Percentiles rank a stretch among this genome's conserved stretches.
Conservation (phyloP, 2,888 invertebrate species). For the Acleris emargana region DNA sequence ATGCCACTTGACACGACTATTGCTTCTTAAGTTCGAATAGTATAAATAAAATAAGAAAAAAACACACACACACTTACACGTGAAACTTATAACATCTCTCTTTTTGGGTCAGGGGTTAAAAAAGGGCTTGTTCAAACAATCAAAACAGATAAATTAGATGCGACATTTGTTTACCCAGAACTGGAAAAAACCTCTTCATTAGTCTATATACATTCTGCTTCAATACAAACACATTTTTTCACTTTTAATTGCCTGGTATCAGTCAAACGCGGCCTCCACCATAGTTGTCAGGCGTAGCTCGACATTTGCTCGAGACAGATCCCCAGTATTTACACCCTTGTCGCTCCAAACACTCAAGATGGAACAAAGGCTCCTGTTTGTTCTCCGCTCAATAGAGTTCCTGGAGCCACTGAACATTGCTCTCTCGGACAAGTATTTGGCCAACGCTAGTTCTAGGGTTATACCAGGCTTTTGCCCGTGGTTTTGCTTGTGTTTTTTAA, state of each 20-base stretch:
- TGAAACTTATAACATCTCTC: too few relatives aligned
- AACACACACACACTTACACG: too few relatives aligned
- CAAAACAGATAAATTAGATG: too few relatives aligned
- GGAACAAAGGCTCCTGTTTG: conserved; percentile 16
- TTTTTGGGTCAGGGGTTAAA: too few relatives aligned
- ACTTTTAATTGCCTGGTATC: not conserved
- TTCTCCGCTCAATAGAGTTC: conserved; percentile 5
- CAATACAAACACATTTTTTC: too few relatives aligned
- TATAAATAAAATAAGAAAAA: too few relatives aligned
- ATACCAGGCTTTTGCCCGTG: not conserved
- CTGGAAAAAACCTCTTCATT: too few relatives aligned
- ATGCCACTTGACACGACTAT: too few relatives aligned
- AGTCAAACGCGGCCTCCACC: not conserved
- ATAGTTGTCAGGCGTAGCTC: not conserved
- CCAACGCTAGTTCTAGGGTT: not conserved
- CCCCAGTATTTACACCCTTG: conserved; percentile 18
- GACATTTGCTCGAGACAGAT: conserved; percentile 18
- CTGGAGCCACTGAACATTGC: conserved; percentile 9
- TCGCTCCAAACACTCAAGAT: conserved; percentile 13
- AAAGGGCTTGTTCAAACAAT: too few relatives aligned
- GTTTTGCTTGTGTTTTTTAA: not conserved
- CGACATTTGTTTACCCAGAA: too few relatives aligned
- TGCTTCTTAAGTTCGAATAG: too few relatives aligned
- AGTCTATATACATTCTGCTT: too few relatives aligned
- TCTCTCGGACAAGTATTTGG: not conserved